Percentiles rank a stretch among this genome's conserved stretches.
Conservation (phyloP, 1,140 invertebrate genomes). For the Himalopsyche phryganea region DNA sequence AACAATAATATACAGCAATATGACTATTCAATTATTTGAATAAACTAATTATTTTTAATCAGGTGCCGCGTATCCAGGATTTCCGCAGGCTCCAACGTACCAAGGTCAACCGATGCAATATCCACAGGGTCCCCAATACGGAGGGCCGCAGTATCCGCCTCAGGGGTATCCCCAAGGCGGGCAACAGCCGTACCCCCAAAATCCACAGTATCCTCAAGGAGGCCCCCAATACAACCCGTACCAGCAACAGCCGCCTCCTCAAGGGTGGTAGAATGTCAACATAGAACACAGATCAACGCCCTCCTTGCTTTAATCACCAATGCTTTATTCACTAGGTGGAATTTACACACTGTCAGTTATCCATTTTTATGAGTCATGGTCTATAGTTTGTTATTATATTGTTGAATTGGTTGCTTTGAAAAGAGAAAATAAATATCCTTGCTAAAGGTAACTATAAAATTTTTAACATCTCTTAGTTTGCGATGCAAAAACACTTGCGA, state of each 20-base stretch:
- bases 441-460: too few species aligned
- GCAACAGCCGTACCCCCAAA: constrained; percentile 36
- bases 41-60: too few species aligned
- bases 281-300: not conserved
- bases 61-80: constrained; percentile 26
- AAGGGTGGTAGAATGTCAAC: constrained; percentile 18
- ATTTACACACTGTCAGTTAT: not conserved
- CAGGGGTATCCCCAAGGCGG: constrained; percentile 28
- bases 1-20: too few species aligned
- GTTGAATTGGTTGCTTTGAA: too few species aligned
- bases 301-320: not conserved
- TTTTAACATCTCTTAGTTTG: too few species aligned
- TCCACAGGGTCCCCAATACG: constrained; percentile 29
- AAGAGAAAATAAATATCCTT: too few species aligned
- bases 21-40: too few species aligned
- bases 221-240: constrained; percentile 40
- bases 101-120: constrained; percentile 40
- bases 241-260: constrained; percentile 37
- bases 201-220: constrained; percentile 32
- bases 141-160: constrained; percentile 34
- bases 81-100: constrained; percentile 38
- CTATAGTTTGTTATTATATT: too few species aligned
- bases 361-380: too few species aligned
- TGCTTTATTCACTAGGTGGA: too few species aligned
- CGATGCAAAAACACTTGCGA: too few species aligned